phyloP scores from a whole-genome alignment of 1,140 invertebrate species.

The Phortica variegata region DNA sequence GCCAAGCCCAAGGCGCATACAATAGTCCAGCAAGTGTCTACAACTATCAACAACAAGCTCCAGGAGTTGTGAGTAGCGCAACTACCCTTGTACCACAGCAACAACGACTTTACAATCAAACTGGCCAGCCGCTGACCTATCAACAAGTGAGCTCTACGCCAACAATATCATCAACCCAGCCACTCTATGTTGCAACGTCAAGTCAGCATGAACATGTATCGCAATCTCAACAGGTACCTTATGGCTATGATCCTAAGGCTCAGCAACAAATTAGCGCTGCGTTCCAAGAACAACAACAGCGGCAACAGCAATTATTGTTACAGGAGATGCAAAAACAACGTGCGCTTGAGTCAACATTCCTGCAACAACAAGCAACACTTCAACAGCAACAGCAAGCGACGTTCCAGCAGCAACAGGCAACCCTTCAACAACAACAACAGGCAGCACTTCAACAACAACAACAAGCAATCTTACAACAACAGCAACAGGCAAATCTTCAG shows the following conservation, averaged over 20 bases:
- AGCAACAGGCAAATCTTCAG: too few species aligned
- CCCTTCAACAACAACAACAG: slow-evolving; percentile 7
- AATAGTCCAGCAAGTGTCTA: not conserved
- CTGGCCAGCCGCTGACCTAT: not conserved
- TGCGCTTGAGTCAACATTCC: too few species aligned
- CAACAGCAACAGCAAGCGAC: slow-evolving; percentile 4
- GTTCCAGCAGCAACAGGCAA: too few species aligned
- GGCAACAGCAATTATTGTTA: not conserved
- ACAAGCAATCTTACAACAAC: slow-evolving; percentile 1
- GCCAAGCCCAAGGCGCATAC: not conserved
- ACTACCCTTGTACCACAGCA: slow-evolving; percentile 15
- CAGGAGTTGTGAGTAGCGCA: slow-evolving; percentile 17
- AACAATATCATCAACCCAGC: slow-evolving; percentile 21
- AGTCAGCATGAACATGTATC: not conserved
- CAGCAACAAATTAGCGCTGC: slow-evolving; percentile 8
- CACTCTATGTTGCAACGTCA: slow-evolving; percentile 42
- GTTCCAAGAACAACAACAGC: slow-evolving; percentile 7
- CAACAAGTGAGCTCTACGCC: not conserved
- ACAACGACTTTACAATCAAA: slow-evolving; percentile 1
- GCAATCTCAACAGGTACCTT: slow-evolving; percentile 36
- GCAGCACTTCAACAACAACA: slow-evolving; percentile 4
- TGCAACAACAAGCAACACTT: slow-evolving; percentile 12
- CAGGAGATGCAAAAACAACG: too few species aligned
- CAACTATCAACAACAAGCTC: slow-evolving; percentile 12
- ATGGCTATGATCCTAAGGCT: slow-evolving; percentile 11